These are phyloP conservation scores for Drosophila kanapiae DNA, from an alignment of 1,140 invertebrate genomes.

Conservation along the genomic window DNA sequence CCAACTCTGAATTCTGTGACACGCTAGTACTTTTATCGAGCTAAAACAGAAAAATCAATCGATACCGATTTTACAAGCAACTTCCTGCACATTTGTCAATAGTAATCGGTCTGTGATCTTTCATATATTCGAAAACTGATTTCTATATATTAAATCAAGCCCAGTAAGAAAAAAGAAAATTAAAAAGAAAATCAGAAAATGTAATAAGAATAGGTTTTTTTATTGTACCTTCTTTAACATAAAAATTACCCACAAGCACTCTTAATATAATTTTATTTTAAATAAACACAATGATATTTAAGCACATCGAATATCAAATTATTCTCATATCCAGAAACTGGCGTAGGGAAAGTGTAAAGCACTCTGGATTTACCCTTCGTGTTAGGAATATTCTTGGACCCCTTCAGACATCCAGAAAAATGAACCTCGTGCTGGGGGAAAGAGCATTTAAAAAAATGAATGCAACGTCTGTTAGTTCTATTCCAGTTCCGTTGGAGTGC, in stretches of 20 bases:
- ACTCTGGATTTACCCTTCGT: not conserved
- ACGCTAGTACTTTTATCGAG: too few species aligned
- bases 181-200: not conserved
- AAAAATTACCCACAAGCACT: too few species aligned
- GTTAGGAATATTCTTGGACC: not conserved
- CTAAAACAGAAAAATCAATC: too few species aligned
- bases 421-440: slow-evolving; percentile 11
- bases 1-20: not conserved
- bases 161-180: too few species aligned
- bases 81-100: not conserved
- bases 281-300: not conserved
- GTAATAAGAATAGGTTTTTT: too few species aligned
- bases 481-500: slow-evolving; percentile 41
- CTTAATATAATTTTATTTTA: not conserved
- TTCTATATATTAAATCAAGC: not conserved
- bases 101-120: not conserved
- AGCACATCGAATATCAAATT: not conserved
- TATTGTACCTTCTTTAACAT: not conserved
- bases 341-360: not conserved
- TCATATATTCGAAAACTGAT: not conserved
- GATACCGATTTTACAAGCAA: too few species aligned
- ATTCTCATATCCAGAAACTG: not conserved
- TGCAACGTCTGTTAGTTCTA: slow-evolving; percentile 29
- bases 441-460: slow-evolving; percentile 41
- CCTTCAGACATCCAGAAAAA: not conserved